Evolutionary conservation across 2,797 vertebrate species (phyloP), one percentile per base, ranked within the genome.

Genomic region (Tachyglossus aculeatus): DNA sequence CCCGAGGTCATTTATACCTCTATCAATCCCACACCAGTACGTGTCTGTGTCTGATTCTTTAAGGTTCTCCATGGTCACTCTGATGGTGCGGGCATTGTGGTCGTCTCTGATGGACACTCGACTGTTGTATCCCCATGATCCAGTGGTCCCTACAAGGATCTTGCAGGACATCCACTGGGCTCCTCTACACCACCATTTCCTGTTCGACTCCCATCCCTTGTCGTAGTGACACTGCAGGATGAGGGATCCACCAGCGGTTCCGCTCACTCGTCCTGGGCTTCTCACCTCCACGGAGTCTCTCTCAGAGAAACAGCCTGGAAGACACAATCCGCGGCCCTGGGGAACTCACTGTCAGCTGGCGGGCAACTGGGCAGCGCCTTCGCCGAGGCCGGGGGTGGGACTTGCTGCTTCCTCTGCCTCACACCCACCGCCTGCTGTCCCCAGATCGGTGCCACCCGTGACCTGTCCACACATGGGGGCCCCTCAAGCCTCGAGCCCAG

Each of bases 11-110:
- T 5, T 4, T 31, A 31, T 38, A 0, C 0, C 9, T 34, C 7
- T 52, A 32, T 74, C 48, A 0, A 77, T 31, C 18, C 36, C 59
- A 0, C 71, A 82, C 84, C 77, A 78, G 68, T 82, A 84, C 11
- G 6, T 70, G 21, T 71, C 82, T 6, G 62, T 16, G 2, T 86
- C 77, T 1, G 0, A 43, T 51, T 55, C 4, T 0, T 29, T 51
- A 33, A 84, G 5, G 5, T 54, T 2, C 43, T 62, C 15, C 22
- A 55, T 1, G 2, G 18, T 34, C 27, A 86, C 34, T 11, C 43
- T 22, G n/a, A 76, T 37, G 16, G 18, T 0, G 7, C 31, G 58
- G 44, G 51, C 38, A 31, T 41, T 0, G 6, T 21, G 66, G 2
- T 7, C 64, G 60, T 80, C 71, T 13, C 7, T 3, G 47, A 71